A percentile compares a stretch with the other conserved stretches of the same genome.
phyloP scores from a whole-genome alignment of 1,140 invertebrate genomes.

The Gonatopus flavifemur region DNA sequence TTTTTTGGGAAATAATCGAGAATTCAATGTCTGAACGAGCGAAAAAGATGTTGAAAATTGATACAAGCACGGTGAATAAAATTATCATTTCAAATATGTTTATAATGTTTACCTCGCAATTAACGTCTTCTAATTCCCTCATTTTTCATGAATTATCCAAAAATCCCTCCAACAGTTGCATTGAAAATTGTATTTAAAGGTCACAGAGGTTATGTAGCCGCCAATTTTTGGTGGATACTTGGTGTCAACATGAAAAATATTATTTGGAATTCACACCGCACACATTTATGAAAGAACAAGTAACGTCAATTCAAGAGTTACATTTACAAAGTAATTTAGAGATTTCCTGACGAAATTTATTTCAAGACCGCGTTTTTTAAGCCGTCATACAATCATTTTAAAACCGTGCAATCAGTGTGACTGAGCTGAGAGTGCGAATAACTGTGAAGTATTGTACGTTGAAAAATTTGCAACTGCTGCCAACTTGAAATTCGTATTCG shows the following conservation, averaged over 20 bases:
- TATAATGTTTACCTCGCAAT: conserved; percentile 36
- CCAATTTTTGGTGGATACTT: conserved; percentile 18
- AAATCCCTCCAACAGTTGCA: conserved; percentile 10
- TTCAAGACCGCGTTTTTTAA: conserved; percentile 14
- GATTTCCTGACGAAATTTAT: conserved; percentile 10
- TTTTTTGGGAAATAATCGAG: not conserved
- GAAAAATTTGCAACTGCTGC: no score
- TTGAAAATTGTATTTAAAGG: conserved; percentile 19
- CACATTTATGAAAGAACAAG: not conserved
- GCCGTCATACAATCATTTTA: conserved; percentile 24
- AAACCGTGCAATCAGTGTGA: no score
- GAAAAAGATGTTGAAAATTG: not conserved
- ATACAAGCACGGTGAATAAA: not conserved
- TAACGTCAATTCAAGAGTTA: not conserved
- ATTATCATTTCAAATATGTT: not conserved
- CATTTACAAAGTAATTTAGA: conserved; percentile 25
- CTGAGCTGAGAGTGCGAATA: no score
- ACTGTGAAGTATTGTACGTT: no score
- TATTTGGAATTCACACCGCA: not conserved
- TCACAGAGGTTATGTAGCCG: conserved; percentile 27
- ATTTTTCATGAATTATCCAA: conserved; percentile 28
- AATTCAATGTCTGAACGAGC: not conserved
- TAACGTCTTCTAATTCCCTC: conserved; percentile 44
- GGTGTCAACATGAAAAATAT: not conserved
- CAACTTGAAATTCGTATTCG: no score